phyloP scores from a whole-genome alignment of 2,797 vertebrate species.

The Gymnopithys bicolor region DNA sequence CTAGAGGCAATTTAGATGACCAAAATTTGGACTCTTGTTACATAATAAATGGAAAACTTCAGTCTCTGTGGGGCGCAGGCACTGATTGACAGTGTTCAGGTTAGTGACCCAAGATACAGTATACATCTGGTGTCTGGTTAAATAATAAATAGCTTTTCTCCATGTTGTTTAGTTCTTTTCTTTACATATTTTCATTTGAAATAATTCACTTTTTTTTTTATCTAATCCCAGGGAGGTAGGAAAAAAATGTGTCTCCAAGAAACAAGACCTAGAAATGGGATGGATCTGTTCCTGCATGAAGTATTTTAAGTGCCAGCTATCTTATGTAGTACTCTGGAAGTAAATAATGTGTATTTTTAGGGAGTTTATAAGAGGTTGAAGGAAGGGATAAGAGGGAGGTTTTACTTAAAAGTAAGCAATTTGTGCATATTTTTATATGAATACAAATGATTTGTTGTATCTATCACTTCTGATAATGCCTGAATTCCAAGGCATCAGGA shows the following conservation, averaged over 20 bases:
- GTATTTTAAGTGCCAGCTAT: background rate
- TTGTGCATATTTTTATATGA: background rate
- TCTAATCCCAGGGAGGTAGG: background rate
- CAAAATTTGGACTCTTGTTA: background rate
- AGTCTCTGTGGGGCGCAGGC: background rate
- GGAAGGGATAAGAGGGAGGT: background rate
- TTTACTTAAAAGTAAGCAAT: background rate
- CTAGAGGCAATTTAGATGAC: background rate
- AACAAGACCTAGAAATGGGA: background rate
- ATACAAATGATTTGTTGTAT: background rate
- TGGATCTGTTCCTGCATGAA: background rate
- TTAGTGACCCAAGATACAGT: background rate
- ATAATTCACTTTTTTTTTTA: background rate
- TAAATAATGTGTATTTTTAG: background rate
- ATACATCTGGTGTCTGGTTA: background rate
- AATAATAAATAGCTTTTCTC: background rate
- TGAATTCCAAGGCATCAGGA: background rate
- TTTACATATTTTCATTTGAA: background rate
- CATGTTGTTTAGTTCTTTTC: background rate
- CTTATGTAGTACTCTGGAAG: background rate
- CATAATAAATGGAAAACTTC: background rate
- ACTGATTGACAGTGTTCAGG: background rate
- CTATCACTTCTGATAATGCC: background rate
- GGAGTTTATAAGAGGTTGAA: background rate
- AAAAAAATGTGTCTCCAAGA: background rate